Percentiles rank a stretch among this genome's conserved stretches.
phyloP scores from a whole-genome alignment of 1,140 invertebrate species.

The Drosophila jambulina region DNA sequence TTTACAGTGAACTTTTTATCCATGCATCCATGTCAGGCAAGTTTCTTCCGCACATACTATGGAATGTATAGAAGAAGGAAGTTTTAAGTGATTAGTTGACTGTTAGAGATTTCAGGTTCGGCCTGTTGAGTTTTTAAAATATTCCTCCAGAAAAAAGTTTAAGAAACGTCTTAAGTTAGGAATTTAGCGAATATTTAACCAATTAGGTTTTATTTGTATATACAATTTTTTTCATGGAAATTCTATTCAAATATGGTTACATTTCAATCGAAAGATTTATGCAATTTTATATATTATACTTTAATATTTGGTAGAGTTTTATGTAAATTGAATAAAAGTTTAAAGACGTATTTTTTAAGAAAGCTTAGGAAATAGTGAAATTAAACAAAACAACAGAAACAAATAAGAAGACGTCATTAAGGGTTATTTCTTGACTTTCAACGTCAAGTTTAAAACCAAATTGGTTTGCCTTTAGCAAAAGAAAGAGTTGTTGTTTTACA shows the following conservation, averaged over 20 bases:
- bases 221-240: neutral
- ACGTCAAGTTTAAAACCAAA: neutral
- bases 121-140: neutral
- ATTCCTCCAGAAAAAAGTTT: neutral
- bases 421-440: neutral
- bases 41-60: slow-evolving; percentile 61
- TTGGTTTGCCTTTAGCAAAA: neutral
- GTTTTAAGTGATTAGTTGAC: neutral
- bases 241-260: neutral
- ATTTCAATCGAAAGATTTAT: too few species aligned
- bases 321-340: neutral
- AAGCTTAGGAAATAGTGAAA: too few species aligned
- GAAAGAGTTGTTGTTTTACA: slow-evolving; percentile 3
- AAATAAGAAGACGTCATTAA: too few species aligned
- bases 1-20: slow-evolving; percentile 46
- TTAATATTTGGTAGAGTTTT: neutral
- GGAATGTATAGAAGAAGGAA: neutral
- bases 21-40: slow-evolving; percentile 53
- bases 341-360: too few species aligned
- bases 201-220: neutral
- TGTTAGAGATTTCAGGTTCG: neutral
- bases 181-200: neutral
- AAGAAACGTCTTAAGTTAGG: too few species aligned
- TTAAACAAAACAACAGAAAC: too few species aligned
- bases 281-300: too few species aligned